Evolutionary conservation across 2,797 vertebrate species (phyloP).

Genomic region (Xenentodon cancila): DNA sequence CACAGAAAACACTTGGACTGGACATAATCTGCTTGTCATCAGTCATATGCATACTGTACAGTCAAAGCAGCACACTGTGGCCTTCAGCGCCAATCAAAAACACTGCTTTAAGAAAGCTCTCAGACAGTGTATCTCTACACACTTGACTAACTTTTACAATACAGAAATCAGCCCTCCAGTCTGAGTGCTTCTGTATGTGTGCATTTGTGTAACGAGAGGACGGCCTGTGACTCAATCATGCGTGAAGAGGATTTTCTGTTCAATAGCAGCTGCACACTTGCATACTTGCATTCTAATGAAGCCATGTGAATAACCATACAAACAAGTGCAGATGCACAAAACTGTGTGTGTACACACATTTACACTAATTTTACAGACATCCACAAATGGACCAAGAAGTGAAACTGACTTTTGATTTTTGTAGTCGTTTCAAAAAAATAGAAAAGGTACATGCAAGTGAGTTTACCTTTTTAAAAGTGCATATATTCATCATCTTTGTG

Average conservation of each 20-base stretch:
- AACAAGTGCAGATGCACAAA: slow-evolving; percentile 44
- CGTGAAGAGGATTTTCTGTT: slow-evolving; percentile 77
- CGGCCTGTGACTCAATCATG: slow-evolving; percentile 71
- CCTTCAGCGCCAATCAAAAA: slow-evolving; percentile 59
- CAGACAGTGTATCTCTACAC: slow-evolving; percentile 53
- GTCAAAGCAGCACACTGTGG: slow-evolving; percentile 37
- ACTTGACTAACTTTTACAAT: slow-evolving; percentile 73
- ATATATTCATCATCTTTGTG: slow-evolving; percentile 3
- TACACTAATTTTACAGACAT: neutral
- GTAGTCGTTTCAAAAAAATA: neutral
- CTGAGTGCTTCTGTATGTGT: slow-evolving; percentile 23
- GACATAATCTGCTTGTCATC: slow-evolving; percentile 34
- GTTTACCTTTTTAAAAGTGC: too few species aligned
- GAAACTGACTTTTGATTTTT: slow-evolving; percentile 10
- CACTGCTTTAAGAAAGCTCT: slow-evolving; percentile 54
- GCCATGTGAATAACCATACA: slow-evolving; percentile 63
- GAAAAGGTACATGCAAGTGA: too few species aligned
- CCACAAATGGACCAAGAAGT: slow-evolving; percentile 9
- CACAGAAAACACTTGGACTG: slow-evolving; percentile 24
- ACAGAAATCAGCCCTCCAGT: slow-evolving; percentile 62
- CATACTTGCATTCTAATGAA: slow-evolving; percentile 83
- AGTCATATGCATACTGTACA: slow-evolving; percentile 50
- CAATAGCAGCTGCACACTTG: slow-evolving; percentile 76
- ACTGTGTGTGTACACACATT: slow-evolving; percentile 5
- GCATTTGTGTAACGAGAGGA: slow-evolving; percentile 30